Conservation (phyloP, 2,888 invertebrate species). For the Andrena camellia region DNA sequence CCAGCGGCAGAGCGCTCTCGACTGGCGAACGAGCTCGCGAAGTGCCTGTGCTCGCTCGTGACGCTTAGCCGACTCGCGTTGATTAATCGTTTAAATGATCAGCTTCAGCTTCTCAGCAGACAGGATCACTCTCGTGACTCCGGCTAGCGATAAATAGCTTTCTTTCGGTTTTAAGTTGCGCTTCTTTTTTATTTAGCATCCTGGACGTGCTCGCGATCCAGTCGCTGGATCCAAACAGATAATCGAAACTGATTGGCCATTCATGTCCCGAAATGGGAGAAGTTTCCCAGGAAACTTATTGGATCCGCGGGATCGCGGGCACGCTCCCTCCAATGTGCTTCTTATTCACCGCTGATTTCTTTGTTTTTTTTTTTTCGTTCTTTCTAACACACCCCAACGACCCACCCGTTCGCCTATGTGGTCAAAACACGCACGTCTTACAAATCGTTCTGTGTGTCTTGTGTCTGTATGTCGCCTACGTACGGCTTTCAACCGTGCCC, state of each 20-base stretch:
- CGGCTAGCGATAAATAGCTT: conserved; percentile 21
- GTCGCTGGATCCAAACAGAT: no score
- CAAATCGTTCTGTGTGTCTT: conserved; percentile 36
- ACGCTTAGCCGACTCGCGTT: conserved; percentile 22
- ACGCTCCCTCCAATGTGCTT: conserved; percentile 78
- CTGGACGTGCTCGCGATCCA: conserved; percentile 68
- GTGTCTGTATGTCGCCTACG: conserved; percentile 22
- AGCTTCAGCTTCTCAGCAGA: neutral
- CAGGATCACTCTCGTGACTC: neutral
- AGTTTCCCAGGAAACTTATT: no score
- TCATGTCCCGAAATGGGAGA: neutral
- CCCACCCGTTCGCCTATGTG: conserved; percentile 44
- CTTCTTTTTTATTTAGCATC: conserved; percentile 70
- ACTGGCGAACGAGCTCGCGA: conserved; percentile 17
- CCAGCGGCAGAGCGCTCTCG: neutral
- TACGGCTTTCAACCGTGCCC: conserved; percentile 14
- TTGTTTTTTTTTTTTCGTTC: conserved; percentile 79
- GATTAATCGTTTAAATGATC: conserved; percentile 3
- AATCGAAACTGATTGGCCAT: neutral
- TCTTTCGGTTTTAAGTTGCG: conserved; percentile 51
- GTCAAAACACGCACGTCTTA: conserved; percentile 45
- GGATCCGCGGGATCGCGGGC: conserved; percentile 59
- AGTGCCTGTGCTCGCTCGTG: conserved; percentile 47
- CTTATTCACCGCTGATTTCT: conserved; percentile 81
- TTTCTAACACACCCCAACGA: conserved; percentile 75